Evolutionary conservation across 2,888 invertebrate species (phyloP).

Genomic region (Anoncus sp.): DNA sequence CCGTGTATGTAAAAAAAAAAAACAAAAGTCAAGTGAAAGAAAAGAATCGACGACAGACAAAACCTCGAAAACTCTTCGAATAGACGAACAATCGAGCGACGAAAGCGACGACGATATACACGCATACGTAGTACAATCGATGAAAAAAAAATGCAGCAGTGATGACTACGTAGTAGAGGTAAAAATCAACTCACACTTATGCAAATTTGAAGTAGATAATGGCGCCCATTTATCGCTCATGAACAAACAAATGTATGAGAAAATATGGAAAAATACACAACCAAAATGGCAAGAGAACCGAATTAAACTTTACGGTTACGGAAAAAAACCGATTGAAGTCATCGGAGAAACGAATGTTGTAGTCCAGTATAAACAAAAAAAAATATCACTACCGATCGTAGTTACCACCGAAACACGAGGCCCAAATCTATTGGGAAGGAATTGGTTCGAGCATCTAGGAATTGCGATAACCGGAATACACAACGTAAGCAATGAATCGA

Average conservation of each 20-base stretch:
- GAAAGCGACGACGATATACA: constrained; percentile 18
- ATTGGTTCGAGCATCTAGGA: constrained; percentile 48
- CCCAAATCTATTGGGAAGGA: constrained; percentile 49
- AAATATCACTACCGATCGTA: constrained; percentile 32
- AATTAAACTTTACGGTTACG: constrained; percentile 32
- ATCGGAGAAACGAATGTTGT: constrained; percentile 23
- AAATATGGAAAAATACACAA: constrained; percentile 22
- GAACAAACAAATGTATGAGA: constrained; percentile 41
- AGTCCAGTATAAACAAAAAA: constrained; percentile 1
- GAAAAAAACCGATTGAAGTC: constrained; percentile 34
- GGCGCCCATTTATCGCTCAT: constrained; percentile 49
- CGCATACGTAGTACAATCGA: constrained; percentile 8
- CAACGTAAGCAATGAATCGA: constrained; percentile 25
- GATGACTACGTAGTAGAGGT: constrained; percentile 36
- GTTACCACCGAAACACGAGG: constrained; percentile 40
- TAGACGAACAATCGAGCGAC: constrained; percentile 37
- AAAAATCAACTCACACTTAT: constrained; percentile 22
- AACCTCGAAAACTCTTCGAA: constrained; percentile 21
- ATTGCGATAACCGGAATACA: constrained; percentile 50
- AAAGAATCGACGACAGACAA: background rate
- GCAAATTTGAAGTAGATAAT: constrained; percentile 46
- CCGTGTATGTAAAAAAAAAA: constrained; percentile 14
- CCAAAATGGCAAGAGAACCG: constrained; percentile 21
- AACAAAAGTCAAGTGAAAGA: too few relatives aligned
- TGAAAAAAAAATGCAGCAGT: constrained; percentile 6